Base-by-base conservation (phyloP, 2,888 invertebrate genomes). In the Cerastis leucographa region DNA sequence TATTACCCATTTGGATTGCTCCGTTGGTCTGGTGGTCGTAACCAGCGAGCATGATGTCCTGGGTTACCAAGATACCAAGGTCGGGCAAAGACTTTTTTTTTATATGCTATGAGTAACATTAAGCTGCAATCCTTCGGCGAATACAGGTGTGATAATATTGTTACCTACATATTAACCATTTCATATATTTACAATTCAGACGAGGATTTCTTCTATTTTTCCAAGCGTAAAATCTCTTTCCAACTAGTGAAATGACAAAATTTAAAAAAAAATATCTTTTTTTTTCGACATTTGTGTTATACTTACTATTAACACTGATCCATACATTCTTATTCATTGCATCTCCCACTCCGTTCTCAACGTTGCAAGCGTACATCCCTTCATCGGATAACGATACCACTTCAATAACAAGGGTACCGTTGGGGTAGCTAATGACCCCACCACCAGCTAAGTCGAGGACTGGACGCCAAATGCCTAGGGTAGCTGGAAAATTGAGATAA, bases 251-350 rank as follows among this genome's bases (percentile, higher is more conserved):
- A n/a, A 54, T 6, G 0, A n/a, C 12, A 25, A 54, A 22, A 54
- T 51, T 3, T n/a, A n/a, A 1, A n/a, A 54, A 51, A 54, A 25
- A 12, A 12, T 1, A 14, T 4, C 14, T 8, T 35, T 5, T 5
- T 51, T 29, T 56, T 8, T 11, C 14, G 3, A 22, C n/a, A 51
- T 25, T n/a, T 62, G 1, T 49, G 5, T 40, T 12, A 64, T 62
- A 93, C 96, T 95, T 92, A 97, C 97, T 96, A 91, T 97, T 97
- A 73, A 97, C 96, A 89, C 94, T 96, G 17, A 97, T 96, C 96
- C 96, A 96, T 4, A 97, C 78, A 87, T 96, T 96, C 81, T 95
- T 96, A 74, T 94, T 96, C 22, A 97, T 85, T 0, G 96, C 92
- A 25, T 96, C 95, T 0, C 97, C 97, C 0, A 97, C 95, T 0